Base-by-base conservation (phyloP, 1,140 invertebrate genomes). In the Ephestia elutella region DNA sequence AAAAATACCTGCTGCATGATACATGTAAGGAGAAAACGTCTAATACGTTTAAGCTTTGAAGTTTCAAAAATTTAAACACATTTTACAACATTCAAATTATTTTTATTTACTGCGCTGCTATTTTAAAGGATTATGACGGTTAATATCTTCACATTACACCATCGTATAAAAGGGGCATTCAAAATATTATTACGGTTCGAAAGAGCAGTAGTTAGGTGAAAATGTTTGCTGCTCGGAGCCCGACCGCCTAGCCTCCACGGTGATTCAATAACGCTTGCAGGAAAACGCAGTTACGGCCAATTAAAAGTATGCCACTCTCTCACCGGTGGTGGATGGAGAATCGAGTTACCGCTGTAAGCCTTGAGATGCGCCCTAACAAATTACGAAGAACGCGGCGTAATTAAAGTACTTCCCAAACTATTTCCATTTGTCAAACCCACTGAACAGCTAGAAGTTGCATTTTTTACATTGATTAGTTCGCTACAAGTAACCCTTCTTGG, bases 291-390 rank as follows among this genome's bases (percentile, higher is more conserved):
- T 87, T 87, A 86, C 75, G 74, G 78, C 77, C 82, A 86, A 86
- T 87, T 87, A 87, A 87, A 87, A 87, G 85, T 87, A 81, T 82
- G 78, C 80, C 76, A 81, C 73, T 80, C 79, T 80, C 79, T 75
- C 74, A 57, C 69, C 68, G 70, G 66, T 75, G 70, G 66, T 75
- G 76, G 73, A 70, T 69, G 69, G 71, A 62, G 74, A 86, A 87
- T 86, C 75, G 75, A 86, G 76, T 87, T 87, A 87, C 77, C 58
- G 65, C 64, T 71, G 65, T 57, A 57, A 77, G 67, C 70, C 75
- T 80, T 75, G 77, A 76, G 68, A 73, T 68, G 56, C 49, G 60
- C 65, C 62, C 66, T 71, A 78, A 75, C 70, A 77, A 79, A 76
- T 71, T 69, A 66, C 66, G 48, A 73, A 70, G 65, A 70, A 71